These are phyloP conservation scores for Drosophila equinoxialis DNA, from an alignment of 1,140 invertebrate species.

Conservation along the genomic window DNA sequence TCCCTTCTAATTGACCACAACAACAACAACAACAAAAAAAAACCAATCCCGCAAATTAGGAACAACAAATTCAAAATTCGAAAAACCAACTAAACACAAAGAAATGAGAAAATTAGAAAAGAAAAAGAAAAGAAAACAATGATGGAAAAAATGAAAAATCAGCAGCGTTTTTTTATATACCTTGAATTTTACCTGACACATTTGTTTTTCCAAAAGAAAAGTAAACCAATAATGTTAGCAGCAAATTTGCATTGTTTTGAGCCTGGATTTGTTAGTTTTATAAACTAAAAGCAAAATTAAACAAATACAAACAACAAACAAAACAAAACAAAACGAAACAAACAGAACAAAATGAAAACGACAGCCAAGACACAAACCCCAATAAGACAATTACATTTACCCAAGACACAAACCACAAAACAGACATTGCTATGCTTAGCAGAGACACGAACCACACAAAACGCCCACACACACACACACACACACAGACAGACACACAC, in stretches of 20 bases:
- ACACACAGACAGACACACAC: conserved; percentile 17
- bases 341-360: conserved; percentile 25
- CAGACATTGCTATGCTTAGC: background rate
- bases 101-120: conserved; percentile 17
- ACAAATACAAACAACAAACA: conserved; percentile 42
- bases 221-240: conserved; percentile 47
- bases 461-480: conserved; percentile 18
- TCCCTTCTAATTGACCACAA: conserved; percentile 35
- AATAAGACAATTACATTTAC: conserved; percentile 4
- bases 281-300: conserved; percentile 55
- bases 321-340: conserved; percentile 11
- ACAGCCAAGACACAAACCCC: conserved; percentile 22
- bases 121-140: conserved; percentile 6
- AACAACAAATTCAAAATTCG: background rate
- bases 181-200: conserved; percentile 19
- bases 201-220: conserved; percentile 33
- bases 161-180: conserved; percentile 43
- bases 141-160: conserved; percentile 21
- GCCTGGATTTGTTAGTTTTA: conserved; percentile 83
- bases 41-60: conserved; percentile 15
- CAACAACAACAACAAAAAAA: background rate
- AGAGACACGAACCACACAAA: background rate
- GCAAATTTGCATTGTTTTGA: conserved; percentile 76
- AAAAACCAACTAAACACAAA: conserved; percentile 12
- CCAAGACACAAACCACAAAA: conserved; percentile 17